phyloP scores from a whole-genome alignment of 2,113 vertebrate genomes.

The Leucopsar rothschildi region DNA sequence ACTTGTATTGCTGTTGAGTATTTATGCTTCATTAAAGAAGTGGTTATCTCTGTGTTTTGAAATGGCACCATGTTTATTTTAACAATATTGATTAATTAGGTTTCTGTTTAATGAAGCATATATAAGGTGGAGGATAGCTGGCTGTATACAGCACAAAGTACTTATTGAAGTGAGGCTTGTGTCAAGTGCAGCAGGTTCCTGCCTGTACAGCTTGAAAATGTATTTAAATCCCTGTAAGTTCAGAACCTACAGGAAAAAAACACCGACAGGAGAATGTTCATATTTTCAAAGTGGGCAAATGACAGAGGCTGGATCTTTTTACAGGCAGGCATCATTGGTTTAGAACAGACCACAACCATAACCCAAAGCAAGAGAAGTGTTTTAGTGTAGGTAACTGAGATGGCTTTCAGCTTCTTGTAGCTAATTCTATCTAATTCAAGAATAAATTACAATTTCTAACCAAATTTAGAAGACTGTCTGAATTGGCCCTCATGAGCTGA shows the following conservation, averaged over 20 bases:
- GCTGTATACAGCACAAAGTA: not conserved
- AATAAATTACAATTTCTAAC: not conserved
- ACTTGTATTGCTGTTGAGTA: not conserved
- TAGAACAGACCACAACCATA: not conserved
- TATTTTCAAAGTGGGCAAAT: not conserved
- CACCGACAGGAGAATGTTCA: not conserved
- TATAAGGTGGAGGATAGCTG: not conserved
- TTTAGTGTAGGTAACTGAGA: not conserved
- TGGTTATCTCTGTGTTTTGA: not conserved
- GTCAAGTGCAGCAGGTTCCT: not conserved
- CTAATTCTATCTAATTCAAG: not conserved
- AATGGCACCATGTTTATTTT: slow-evolving; percentile 9
- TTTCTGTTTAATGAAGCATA: slow-evolving; percentile 28
- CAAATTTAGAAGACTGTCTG: not conserved
- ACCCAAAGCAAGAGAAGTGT: not conserved
- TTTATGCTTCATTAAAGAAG: slow-evolving; percentile 16
- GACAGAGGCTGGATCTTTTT: not conserved
- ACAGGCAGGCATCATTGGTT: not conserved
- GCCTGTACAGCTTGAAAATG: not conserved
- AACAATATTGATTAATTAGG: slow-evolving; percentile 28
- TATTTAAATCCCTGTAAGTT: not conserved
- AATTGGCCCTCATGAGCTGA: not conserved
- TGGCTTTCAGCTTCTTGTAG: not conserved
- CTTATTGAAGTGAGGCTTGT: not conserved
- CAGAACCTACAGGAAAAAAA: not conserved